These are phyloP conservation scores for Aleiodes testaceus DNA, from an alignment of 2,888 invertebrate genomes.

Conservation along the genomic window DNA sequence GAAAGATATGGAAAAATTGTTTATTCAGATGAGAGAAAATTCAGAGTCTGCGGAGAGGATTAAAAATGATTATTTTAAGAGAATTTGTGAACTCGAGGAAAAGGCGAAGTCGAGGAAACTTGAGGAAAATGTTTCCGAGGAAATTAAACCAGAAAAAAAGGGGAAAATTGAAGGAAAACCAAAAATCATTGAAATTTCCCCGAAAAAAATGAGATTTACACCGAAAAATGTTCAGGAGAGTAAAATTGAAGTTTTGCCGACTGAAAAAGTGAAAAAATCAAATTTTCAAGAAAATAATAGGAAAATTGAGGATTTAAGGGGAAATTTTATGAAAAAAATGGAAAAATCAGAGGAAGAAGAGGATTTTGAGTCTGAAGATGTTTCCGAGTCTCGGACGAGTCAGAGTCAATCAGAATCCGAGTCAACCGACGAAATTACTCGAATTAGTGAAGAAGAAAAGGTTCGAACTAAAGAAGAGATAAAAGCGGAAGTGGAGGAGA, in stretches of 20 bases:
- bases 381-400: constrained; percentile 49
- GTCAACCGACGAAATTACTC: not conserved
- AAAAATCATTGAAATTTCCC: constrained; percentile 11
- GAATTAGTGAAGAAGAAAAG: too few relatives aligned
- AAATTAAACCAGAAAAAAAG: constrained; percentile 35
- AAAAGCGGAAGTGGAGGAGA: constrained; percentile 61
- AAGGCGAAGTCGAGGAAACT: not conserved
- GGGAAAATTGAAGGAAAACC: constrained; percentile 32
- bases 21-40: constrained; percentile 61
- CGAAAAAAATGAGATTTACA: not conserved
- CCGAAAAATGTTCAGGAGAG: too few relatives aligned
- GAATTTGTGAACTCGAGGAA: constrained; percentile 62
- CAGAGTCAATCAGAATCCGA: not conserved
- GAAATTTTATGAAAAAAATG: constrained; percentile 47
- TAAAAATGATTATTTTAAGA: constrained; percentile 63
- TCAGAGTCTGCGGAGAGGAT: constrained; percentile 60
- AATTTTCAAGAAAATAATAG: too few relatives aligned
- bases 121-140: too few relatives aligned
- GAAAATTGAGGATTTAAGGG: not conserved
- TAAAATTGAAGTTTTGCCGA: too few relatives aligned
- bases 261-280: too few relatives aligned
- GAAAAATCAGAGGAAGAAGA: too few relatives aligned
- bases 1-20: constrained; percentile 65
- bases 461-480: constrained; percentile 42
- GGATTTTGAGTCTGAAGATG: too few relatives aligned